phyloP scores from a whole-genome alignment of 1,140 invertebrate species.

The Macrocentrus cingulum region DNA sequence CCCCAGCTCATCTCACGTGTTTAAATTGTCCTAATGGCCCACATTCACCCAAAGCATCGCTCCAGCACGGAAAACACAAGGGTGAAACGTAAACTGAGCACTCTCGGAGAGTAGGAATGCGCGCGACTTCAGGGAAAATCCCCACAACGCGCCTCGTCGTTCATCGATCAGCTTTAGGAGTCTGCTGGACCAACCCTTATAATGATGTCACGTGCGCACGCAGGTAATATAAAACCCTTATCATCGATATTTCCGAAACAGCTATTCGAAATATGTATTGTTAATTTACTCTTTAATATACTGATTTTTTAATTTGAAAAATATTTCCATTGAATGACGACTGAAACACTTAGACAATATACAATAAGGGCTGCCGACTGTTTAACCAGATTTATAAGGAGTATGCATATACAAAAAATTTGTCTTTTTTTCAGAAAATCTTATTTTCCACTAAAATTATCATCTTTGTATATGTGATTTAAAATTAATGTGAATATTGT shows the following conservation, averaged over 20 bases:
- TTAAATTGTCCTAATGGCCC: slow-evolving; percentile 52
- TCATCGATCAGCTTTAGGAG: slow-evolving; percentile 56
- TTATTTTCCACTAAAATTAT: no score
- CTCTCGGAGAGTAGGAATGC: slow-evolving; percentile 39
- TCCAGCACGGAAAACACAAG: slow-evolving; percentile 14
- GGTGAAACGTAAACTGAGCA: slow-evolving; percentile 48
- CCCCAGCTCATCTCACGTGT: slow-evolving; percentile 46
- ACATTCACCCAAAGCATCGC: slow-evolving; percentile 36
- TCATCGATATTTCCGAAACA: slow-evolving; percentile 26
- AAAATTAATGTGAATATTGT: no score
- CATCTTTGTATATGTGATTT: no score
- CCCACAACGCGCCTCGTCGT: slow-evolving; percentile 55
- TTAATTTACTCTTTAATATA: no score
- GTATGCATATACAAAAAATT: no score
- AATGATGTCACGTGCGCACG: slow-evolving; percentile 3
- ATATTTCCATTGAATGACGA: no score
- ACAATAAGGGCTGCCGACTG: no score
- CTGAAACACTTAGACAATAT: no score
- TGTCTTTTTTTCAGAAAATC: no score
- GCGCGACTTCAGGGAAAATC: slow-evolving; percentile 43
- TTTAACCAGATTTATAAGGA: no score
- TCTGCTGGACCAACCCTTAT: slow-evolving; percentile 53
- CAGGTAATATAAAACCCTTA: background rate
- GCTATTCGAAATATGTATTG: no score
- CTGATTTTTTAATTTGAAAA: no score